A percentile compares a stretch with the other conserved stretches of the same genome.
Evolutionary conservation across 1,140 invertebrate genomes (phyloP).

Genomic region (Leucophenga varia): DNA sequence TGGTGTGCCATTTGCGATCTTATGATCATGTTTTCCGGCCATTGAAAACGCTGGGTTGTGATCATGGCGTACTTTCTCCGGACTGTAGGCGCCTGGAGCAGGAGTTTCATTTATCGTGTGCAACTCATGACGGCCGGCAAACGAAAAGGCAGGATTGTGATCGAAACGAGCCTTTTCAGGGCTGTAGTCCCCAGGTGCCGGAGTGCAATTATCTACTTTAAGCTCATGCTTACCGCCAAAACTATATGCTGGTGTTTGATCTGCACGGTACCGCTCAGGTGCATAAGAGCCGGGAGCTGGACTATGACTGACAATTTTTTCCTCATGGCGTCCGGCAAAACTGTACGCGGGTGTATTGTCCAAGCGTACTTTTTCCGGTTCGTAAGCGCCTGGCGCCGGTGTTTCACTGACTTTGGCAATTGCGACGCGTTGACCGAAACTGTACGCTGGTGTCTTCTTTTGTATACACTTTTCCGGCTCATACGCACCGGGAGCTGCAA

Average conservation of each 20-base stretch:
- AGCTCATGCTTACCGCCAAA: conserved; percentile 59
- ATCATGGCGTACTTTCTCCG: conserved; percentile 62
- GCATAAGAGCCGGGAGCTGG: conserved; percentile 59
- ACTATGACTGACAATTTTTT: conserved; percentile 59
- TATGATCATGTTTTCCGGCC: conserved; percentile 57
- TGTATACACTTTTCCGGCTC: conserved; percentile 73
- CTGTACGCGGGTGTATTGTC: conserved; percentile 63
- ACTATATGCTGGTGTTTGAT: conserved; percentile 61
- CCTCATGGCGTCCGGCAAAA: conserved; percentile 61
- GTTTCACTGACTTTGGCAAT: conserved; percentile 60
- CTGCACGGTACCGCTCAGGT: conserved; percentile 64
- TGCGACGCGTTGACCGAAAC: conserved; percentile 60
- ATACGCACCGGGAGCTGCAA: conserved; percentile 73
- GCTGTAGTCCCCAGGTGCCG: conserved; percentile 60
- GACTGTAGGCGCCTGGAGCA: conserved; percentile 60
- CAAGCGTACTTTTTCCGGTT: conserved; percentile 67
- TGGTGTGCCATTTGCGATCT: conserved; percentile 70
- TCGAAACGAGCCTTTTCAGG: conserved; percentile 65
- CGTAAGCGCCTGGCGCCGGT: conserved; percentile 65
- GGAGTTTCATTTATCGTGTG: conserved; percentile 59
- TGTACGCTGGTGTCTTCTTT: conserved; percentile 61
- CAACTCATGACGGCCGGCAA: conserved; percentile 59
- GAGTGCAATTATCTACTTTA: conserved; percentile 60
- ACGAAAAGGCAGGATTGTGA: conserved; percentile 25
- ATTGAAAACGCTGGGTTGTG: conserved; percentile 59